phyloP scores from a whole-genome alignment of 1,140 invertebrate species.

The Eriocheir sinensis region DNA sequence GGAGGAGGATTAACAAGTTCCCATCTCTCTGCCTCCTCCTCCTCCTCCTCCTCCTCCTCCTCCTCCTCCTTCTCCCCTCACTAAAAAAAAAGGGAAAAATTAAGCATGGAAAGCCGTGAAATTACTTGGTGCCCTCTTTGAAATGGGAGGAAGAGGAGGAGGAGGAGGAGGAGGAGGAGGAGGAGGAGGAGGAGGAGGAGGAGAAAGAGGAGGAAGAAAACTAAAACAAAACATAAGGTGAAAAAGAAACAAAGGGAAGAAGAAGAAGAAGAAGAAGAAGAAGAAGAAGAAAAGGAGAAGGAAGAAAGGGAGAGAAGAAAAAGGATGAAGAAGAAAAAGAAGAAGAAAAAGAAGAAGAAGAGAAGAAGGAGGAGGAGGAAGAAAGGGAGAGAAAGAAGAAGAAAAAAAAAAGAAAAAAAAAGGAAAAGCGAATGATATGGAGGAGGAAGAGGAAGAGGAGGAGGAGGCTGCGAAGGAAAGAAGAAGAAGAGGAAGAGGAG shows the following conservation, averaged over 20 bases:
- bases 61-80: too few species aligned
- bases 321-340: neutral
- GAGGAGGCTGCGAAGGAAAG: conserved; percentile 18
- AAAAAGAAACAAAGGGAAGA: neutral
- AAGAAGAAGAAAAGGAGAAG: neutral
- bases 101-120: too few species aligned
- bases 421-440: too few species aligned
- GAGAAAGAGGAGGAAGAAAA: conserved; percentile 32
- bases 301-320: neutral
- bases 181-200: neutral
- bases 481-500: conserved; percentile 20
- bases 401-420: too few species aligned
- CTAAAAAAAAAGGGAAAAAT: too few species aligned
- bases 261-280: neutral
- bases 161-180: conserved; percentile 29
- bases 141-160: neutral
- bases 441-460: conserved; percentile 26
- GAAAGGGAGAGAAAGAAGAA: neutral
- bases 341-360: neutral
- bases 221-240: too few species aligned
- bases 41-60: too few species aligned
- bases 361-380: neutral
- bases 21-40: too few species aligned
- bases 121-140: too few species aligned
- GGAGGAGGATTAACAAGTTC: too few species aligned